A percentile compares a stretch with the other conserved stretches of the same genome.
These are phyloP conservation scores for Mamestra brassicae DNA, from an alignment of 2,888 invertebrate genomes.

Conservation along the genomic window DNA sequence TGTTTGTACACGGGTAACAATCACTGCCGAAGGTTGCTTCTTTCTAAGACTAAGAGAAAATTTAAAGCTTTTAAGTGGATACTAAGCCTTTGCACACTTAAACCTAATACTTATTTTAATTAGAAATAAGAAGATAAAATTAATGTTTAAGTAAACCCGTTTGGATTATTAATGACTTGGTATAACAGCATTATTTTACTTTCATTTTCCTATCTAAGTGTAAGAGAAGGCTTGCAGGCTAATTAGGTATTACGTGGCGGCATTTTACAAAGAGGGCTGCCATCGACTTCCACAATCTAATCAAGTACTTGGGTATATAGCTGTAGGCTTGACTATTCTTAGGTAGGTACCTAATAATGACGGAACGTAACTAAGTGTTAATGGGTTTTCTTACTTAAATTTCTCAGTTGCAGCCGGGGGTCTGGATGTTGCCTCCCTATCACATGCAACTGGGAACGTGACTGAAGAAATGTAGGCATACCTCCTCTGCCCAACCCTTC, in stretches of 20 bases:
- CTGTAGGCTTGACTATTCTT: not conserved
- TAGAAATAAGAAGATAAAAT: not conserved
- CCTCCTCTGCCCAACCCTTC: not conserved
- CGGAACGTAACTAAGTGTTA: not conserved
- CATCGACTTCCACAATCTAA: not conserved
- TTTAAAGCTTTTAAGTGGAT: not conserved
- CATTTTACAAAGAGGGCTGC: not conserved
- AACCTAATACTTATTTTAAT: conserved; percentile 7
- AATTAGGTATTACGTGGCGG: not conserved
- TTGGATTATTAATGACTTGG: conserved; percentile 7
- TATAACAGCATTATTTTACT: not conserved
- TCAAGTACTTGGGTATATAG: not conserved
- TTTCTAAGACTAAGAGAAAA: conserved; percentile 8
- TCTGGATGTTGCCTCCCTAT: not conserved
- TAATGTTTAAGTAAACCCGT: not conserved
- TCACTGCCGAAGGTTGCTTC: conserved; percentile 19
- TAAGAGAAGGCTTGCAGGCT: not conserved
- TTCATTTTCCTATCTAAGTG: not conserved
- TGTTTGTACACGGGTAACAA: conserved; percentile 5
- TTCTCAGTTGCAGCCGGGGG: too few relatives aligned
- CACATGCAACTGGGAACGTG: not conserved
- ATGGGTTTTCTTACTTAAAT: too few relatives aligned
- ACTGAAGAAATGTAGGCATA: too few relatives aligned
- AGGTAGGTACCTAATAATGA: too few relatives aligned
- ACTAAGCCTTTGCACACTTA: not conserved